phyloP scores from a whole-genome alignment of 2,888 invertebrate genomes.

The Linnaemya tessellans region DNA sequence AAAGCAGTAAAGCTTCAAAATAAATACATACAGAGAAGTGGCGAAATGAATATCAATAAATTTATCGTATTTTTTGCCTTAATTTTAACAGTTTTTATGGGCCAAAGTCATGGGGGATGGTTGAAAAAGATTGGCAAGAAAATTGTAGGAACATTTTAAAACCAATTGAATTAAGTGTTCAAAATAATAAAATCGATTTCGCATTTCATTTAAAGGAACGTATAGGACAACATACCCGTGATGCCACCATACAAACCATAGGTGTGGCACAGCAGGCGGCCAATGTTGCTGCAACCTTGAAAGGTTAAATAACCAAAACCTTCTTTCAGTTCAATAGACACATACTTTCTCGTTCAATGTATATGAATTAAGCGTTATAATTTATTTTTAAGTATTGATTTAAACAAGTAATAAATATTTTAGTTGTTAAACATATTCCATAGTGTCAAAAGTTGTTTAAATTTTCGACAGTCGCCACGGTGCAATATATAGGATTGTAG shows the following conservation, averaged over 20 bases:
- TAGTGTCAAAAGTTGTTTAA: too few species aligned
- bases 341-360: neutral
- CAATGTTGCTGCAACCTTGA: slow-evolving; percentile 73
- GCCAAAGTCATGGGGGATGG: slow-evolving; percentile 74
- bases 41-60: slow-evolving; percentile 74
- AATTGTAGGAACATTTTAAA: slow-evolving; percentile 71
- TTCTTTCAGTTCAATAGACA: too few species aligned
- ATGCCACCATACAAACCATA: slow-evolving; percentile 74
- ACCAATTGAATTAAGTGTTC: neutral
- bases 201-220: slow-evolving; percentile 72
- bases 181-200: neutral
- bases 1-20: neutral
- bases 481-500: too few species aligned
- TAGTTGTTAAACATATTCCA: neutral
- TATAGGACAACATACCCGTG: slow-evolving; percentile 75
- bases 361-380: neutral
- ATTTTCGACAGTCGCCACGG: too few species aligned
- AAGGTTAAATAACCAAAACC: neutral
- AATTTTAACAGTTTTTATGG: slow-evolving; percentile 69
- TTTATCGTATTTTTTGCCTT: slow-evolving; percentile 73
- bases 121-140: slow-evolving; percentile 75
- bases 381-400: neutral
- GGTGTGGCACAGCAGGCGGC: slow-evolving; percentile 75
- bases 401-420: neutral
- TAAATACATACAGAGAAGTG: neutral